Percentiles rank a stretch among this genome's conserved stretches.
Conservation (phyloP, 2,113 vertebrate genomes). For the Urocynchramus pylzowi region DNA sequence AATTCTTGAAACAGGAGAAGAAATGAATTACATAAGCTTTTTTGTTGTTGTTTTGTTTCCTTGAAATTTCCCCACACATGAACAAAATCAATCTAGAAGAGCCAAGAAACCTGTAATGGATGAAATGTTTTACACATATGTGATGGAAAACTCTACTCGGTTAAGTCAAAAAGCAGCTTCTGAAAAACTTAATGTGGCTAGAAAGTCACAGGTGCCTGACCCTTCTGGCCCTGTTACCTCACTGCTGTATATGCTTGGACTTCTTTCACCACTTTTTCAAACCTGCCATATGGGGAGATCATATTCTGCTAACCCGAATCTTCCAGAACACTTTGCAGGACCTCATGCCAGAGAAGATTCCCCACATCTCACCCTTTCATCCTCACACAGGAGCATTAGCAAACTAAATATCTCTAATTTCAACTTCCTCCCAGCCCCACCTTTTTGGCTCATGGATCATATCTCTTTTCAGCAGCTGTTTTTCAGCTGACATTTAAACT, state of each 20-base stretch:
- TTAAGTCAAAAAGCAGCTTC: constrained; percentile 80
- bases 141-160: constrained; percentile 75
- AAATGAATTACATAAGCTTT: constrained; percentile 56
- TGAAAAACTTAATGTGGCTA: constrained; percentile 71
- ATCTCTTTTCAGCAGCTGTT: constrained; percentile 74
- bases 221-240: constrained; percentile 59
- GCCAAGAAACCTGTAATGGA: constrained; percentile 72
- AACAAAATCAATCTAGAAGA: constrained; percentile 14
- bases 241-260: constrained; percentile 70
- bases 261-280: constrained; percentile 66
- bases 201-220: constrained; percentile 78
- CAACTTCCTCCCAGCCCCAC: constrained; percentile 72
- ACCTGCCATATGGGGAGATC: constrained; percentile 67
- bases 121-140: constrained; percentile 80
- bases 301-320: constrained; percentile 74
- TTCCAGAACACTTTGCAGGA: constrained; percentile 70
- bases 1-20: constrained; percentile 36
- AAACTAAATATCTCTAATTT: constrained; percentile 76
- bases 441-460: constrained; percentile 65
- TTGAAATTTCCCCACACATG: constrained; percentile 32
- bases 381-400: constrained; percentile 79
- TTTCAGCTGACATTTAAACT: constrained; percentile 78
- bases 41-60: constrained; percentile 58
- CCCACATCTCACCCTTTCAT: constrained; percentile 75
- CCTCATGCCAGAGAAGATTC: constrained; percentile 70